Percentiles rank a stretch among this genome's conserved stretches.
These are phyloP conservation scores for Dendrocincla fuliginosa DNA, from an alignment of 2,797 vertebrate species.

Conservation along the genomic window DNA sequence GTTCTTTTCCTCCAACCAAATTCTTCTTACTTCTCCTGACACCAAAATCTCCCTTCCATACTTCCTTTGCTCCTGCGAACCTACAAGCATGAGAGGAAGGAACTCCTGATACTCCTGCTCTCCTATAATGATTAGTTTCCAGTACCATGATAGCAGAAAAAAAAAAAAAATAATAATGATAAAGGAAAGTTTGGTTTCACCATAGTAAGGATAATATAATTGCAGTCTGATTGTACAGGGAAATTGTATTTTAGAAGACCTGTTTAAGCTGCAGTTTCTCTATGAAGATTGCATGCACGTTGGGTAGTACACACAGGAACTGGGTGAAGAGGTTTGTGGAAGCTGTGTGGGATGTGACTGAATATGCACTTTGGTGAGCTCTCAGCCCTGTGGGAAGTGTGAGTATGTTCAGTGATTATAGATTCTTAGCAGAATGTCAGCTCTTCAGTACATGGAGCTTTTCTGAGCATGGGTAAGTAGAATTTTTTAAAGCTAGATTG, in stretches of 20 bases:
- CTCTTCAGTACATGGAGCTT: background rate
- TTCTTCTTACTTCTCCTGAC: background rate
- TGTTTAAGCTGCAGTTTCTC: background rate
- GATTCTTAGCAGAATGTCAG: constrained; percentile 14
- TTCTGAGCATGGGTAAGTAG: background rate
- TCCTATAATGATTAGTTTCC: background rate
- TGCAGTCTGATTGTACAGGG: background rate
- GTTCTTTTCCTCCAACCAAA: background rate
- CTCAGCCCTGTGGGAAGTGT: background rate
- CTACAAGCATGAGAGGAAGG: background rate
- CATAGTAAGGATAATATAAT: background rate
- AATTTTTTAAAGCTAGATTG: background rate
- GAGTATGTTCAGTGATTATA: background rate
- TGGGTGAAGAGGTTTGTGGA: background rate
- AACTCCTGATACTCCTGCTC: background rate
- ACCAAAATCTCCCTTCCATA: background rate
- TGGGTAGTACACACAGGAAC: background rate
- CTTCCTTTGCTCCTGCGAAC: background rate
- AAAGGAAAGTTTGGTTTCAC: background rate
- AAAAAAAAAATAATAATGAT: background rate
- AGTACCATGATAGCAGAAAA: background rate
- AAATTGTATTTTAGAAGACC: background rate
- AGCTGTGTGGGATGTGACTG: constrained; percentile 1
- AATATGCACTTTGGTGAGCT: constrained; percentile 12
- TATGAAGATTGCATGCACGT: background rate